phyloP scores from a whole-genome alignment of 1,140 invertebrate species.

The Formica exsecta region DNA sequence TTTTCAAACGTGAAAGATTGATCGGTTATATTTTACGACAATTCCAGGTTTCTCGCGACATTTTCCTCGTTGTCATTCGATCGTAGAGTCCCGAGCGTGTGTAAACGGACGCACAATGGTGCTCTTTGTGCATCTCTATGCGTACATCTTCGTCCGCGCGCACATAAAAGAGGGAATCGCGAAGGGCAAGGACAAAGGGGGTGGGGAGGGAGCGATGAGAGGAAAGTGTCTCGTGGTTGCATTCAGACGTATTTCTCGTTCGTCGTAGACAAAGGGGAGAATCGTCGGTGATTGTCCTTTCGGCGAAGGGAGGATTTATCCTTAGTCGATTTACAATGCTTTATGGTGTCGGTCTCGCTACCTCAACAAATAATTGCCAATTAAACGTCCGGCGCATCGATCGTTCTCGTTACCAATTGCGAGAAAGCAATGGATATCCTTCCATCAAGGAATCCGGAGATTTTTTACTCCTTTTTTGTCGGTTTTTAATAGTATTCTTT shows the following conservation, averaged over 20 bases:
- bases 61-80: slow-evolving; percentile 17
- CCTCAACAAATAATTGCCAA: slow-evolving; percentile 83
- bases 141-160: slow-evolving; percentile 2
- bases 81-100: neutral
- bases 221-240: slow-evolving; percentile 44
- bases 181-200: slow-evolving; percentile 4
- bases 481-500: neutral
- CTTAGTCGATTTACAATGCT: slow-evolving; percentile 81
- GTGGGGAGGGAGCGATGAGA: neutral
- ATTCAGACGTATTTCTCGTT: slow-evolving; percentile 66
- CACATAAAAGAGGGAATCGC: slow-evolving; percentile 16
- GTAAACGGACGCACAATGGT: slow-evolving; percentile 46
- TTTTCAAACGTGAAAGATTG: neutral
- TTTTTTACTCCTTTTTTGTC: slow-evolving; percentile 29
- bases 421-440: slow-evolving; percentile 66
- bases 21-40: neutral
- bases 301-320: slow-evolving; percentile 80
- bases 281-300: slow-evolving; percentile 56
- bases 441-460: slow-evolving; percentile 43
- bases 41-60: slow-evolving; percentile 2
- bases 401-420: slow-evolving; percentile 70
- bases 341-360: slow-evolving; percentile 81
- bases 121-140: slow-evolving; percentile 24
- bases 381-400: slow-evolving; percentile 79
- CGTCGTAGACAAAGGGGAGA: neutral